These are phyloP conservation scores for Sminthurinus signatus DNA, from an alignment of 1,140 invertebrate species.

Conservation along the genomic window DNA sequence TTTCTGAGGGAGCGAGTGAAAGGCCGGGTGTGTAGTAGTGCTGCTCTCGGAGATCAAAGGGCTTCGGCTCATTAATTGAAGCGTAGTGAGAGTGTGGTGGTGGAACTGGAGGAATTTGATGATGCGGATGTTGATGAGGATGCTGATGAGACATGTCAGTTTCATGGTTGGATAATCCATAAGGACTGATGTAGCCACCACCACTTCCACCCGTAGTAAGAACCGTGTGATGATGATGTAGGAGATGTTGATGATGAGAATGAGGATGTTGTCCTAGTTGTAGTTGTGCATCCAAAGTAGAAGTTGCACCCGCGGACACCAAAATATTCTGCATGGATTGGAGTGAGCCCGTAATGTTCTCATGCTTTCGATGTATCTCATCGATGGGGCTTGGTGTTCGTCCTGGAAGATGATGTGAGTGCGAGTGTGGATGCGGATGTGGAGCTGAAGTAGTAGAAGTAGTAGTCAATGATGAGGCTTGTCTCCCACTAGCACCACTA, in stretches of 20 bases:
- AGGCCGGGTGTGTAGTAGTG: conserved; percentile 11
- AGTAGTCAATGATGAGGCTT: background rate
- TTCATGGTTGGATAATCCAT: background rate
- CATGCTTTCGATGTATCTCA: conserved; percentile 24
- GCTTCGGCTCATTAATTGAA: conserved; percentile 12
- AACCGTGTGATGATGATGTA: no score
- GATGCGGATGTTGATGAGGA: background rate
- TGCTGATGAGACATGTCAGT: background rate
- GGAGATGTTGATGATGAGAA: no score
- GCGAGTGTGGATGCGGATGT: conserved; percentile 4
- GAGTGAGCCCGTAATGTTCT: conserved; percentile 33
- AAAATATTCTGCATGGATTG: conserved; percentile 41
- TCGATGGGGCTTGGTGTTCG: conserved; percentile 31
- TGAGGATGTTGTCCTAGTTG: no score
- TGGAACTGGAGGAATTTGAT: no score
- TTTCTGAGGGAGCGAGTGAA: background rate
- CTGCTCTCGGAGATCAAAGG: conserved; percentile 14
- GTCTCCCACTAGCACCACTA: background rate
- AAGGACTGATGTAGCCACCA: background rate
- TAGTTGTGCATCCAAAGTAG: no score
- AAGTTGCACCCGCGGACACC: conserved; percentile 33
- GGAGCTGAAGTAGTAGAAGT: background rate
- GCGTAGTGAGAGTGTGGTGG: background rate
- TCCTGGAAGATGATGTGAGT: conserved; percentile 6
- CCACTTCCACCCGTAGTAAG: background rate